Percentiles rank a stretch among this genome's conserved stretches.
These are phyloP conservation scores for Tubulanus polymorphus DNA, from an alignment of 2,888 invertebrate genomes.

Conservation along the genomic window DNA sequence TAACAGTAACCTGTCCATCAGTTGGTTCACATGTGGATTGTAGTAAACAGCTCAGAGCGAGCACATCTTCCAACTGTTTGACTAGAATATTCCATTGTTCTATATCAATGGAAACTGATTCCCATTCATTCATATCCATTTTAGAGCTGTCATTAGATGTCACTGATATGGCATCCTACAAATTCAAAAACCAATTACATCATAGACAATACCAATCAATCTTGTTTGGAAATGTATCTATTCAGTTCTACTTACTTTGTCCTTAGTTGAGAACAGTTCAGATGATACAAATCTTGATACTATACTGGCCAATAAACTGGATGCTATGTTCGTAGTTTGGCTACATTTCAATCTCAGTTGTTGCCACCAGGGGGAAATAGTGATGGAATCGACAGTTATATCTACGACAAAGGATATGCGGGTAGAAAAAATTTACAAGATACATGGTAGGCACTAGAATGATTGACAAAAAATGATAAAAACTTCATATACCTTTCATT, in stretches of 20 bases:
- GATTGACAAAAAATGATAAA: too few relatives aligned
- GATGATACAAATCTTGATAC: too few relatives aligned
- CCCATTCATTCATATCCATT: conserved; percentile 62
- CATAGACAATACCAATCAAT: not conserved
- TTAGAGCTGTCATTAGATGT: conserved; percentile 6
- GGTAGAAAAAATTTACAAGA: too few relatives aligned
- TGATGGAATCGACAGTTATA: conserved; percentile 64
- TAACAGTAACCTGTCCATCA: conserved; percentile 6
- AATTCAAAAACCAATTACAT: conserved; percentile 1
- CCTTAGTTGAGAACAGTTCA: too few relatives aligned
- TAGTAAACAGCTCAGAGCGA: conserved; percentile 57
- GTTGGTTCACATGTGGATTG: conserved; percentile 22
- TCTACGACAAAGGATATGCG: conserved; percentile 55
- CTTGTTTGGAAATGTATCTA: not conserved
- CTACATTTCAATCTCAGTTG: conserved; percentile 68
- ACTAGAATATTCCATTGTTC: conserved; percentile 83
- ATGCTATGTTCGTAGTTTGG: conserved; percentile 71
- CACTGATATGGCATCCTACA: conserved; percentile 27
- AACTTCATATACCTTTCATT: conserved; percentile 53
- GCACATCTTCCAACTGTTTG: conserved; percentile 83
- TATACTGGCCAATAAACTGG: too few relatives aligned
- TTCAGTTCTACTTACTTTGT: too few relatives aligned
- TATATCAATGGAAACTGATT: conserved; percentile 77
- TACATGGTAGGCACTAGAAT: too few relatives aligned
- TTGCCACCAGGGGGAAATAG: conserved; percentile 79